Evolutionary conservation across 2,113 vertebrate species (phyloP).

Genomic region (Chinchilla lanigera): DNA sequence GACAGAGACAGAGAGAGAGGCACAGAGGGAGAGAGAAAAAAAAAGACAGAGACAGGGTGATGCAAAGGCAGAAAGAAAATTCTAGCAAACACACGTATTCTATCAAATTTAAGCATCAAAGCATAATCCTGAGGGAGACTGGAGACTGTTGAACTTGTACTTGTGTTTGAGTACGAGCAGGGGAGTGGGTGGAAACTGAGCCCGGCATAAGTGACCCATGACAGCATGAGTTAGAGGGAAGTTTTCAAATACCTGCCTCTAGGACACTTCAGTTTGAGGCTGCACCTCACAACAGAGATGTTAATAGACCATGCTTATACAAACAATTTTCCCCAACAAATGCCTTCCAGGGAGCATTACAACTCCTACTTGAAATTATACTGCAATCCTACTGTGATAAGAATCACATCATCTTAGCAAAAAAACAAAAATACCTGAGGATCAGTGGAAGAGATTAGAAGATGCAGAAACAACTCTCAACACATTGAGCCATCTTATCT

Average conservation of each 20-base stretch:
- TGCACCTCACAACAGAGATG: background rate
- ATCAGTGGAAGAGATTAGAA: background rate
- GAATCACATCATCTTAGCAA: background rate
- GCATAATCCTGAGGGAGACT: background rate
- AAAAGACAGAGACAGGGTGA: too few relatives aligned
- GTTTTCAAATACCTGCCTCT: background rate
- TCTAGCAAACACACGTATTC: background rate
- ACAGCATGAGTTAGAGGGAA: background rate
- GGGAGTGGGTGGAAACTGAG: background rate
- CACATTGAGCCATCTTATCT: background rate
- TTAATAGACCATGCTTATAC: background rate
- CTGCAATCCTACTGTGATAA: background rate
- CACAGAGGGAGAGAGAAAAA: too few relatives aligned
- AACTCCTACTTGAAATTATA: background rate
- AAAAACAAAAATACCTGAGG: background rate
- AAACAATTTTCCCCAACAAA: background rate
- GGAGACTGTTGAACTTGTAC: background rate
- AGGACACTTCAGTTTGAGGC: background rate
- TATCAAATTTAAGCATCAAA: background rate
- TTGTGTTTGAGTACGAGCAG: background rate
- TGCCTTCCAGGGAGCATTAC: background rate
- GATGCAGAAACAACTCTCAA: background rate
- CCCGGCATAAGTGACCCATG: background rate
- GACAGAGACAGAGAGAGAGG: background rate
- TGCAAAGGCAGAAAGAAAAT: background rate